These are phyloP conservation scores for Cyanoderma ruficeps DNA, from an alignment of 2,113 vertebrate species.

Conservation along the genomic window DNA sequence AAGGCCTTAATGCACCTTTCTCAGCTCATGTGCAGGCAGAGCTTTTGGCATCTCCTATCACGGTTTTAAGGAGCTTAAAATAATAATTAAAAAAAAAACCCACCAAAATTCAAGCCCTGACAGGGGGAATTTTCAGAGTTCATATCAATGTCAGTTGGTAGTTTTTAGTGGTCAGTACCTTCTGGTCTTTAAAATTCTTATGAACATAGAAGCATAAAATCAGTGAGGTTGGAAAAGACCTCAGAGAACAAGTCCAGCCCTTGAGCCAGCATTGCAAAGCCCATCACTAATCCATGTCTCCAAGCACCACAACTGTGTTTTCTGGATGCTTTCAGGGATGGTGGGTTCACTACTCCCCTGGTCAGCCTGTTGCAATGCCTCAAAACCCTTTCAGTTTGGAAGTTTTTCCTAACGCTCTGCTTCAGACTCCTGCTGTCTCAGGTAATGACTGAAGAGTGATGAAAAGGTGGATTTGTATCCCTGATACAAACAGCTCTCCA, in stretches of 20 bases:
- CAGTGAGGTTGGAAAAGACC: neutral
- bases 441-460: neutral
- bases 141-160: neutral
- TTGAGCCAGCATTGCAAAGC: neutral
- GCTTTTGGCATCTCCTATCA: neutral
- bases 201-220: neutral
- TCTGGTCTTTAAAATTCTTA: neutral
- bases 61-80: neutral
- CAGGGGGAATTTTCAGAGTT: neutral
- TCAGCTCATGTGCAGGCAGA: neutral
- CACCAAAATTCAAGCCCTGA: neutral
- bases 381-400: neutral
- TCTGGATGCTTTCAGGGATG: neutral
- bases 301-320: neutral
- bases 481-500: neutral
- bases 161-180: neutral
- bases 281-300: neutral
- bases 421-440: accelerated
- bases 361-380: neutral
- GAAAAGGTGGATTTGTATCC: neutral
- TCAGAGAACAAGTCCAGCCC: neutral
- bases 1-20: neutral
- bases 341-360: neutral
- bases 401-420: neutral
- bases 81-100: neutral